Conservation (phyloP, 2,113 vertebrate species). For the Grantiella picta region DNA sequence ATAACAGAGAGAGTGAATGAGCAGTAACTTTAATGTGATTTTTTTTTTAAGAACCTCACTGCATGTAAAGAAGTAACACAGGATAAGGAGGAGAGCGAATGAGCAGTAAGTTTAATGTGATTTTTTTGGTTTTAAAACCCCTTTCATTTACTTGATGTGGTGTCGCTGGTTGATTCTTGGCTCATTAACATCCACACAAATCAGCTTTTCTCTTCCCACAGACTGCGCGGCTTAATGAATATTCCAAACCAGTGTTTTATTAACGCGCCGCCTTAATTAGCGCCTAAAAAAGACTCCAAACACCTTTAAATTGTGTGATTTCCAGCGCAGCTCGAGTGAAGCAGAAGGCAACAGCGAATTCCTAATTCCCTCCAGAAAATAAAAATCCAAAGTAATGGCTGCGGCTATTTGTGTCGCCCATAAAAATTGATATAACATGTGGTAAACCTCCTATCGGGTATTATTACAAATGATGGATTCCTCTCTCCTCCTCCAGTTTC, state of each 20-base stretch:
- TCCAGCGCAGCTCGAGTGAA: constrained; percentile 5
- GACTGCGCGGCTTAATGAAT: constrained; percentile 25
- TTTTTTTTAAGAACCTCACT: too few species aligned
- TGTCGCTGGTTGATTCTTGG: not conserved
- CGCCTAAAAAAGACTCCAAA: not conserved
- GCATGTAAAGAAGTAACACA: too few species aligned
- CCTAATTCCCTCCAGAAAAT: constrained; percentile 66
- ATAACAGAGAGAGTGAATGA: too few species aligned
- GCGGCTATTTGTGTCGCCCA: constrained; percentile 64
- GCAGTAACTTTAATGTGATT: too few species aligned
- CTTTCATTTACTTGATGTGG: not conserved
- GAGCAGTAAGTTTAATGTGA: not conserved
- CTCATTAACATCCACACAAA: constrained; percentile 17
- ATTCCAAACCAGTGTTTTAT: constrained; percentile 27
- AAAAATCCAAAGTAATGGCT: constrained; percentile 69
- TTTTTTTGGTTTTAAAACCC: not conserved
- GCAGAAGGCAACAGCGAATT: constrained; percentile 54
- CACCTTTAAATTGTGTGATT: constrained; percentile 35
- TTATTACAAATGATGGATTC: constrained; percentile 70
- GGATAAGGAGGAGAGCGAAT: not conserved
- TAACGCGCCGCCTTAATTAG: constrained; percentile 43
- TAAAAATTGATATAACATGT: constrained; percentile 70
- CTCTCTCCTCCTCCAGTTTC: constrained; percentile 46
- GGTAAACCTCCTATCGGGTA: constrained; percentile 71
- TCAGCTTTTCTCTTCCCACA: not conserved